Conservation (phyloP, 2,888 invertebrate genomes). For the Thyatira batis region DNA sequence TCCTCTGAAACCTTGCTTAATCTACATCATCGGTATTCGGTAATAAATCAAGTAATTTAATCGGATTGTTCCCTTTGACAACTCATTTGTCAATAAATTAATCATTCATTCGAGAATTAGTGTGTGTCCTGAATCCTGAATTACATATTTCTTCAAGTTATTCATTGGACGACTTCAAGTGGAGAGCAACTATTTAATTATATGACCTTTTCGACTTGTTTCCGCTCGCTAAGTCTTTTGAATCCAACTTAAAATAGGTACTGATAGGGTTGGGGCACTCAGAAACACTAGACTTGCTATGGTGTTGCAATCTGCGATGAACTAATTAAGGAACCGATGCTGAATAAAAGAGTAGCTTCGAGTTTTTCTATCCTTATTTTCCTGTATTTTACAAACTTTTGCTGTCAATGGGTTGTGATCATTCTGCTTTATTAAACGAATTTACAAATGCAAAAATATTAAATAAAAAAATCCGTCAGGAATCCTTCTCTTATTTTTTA, state of each 20-base stretch:
- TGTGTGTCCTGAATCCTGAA: background rate
- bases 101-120: background rate
- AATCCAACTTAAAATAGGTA: slow-evolving; percentile 28
- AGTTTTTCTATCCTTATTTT: background rate
- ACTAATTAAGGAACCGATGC: background rate
- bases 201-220: slow-evolving; percentile 36
- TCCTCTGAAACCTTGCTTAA: too few species aligned
- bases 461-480: too few species aligned
- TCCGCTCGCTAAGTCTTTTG: slow-evolving; percentile 43
- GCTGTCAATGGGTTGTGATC: too few species aligned
- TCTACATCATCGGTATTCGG: background rate
- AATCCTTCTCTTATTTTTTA: too few species aligned
- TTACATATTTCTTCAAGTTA: slow-evolving; percentile 9
- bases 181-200: slow-evolving; percentile 52
- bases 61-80: background rate
- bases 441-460: too few species aligned
- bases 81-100: background rate
- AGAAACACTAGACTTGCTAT: background rate
- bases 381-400: too few species aligned
- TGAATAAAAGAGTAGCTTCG: background rate
- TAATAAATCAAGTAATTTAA: background rate
- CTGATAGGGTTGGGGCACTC: background rate
- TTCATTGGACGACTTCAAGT: slow-evolving; percentile 26
- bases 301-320: background rate
- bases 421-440: too few species aligned